Evolutionary conservation across 2,797 vertebrate species (phyloP).

Genomic region (Enteromius argenteus): DNA sequence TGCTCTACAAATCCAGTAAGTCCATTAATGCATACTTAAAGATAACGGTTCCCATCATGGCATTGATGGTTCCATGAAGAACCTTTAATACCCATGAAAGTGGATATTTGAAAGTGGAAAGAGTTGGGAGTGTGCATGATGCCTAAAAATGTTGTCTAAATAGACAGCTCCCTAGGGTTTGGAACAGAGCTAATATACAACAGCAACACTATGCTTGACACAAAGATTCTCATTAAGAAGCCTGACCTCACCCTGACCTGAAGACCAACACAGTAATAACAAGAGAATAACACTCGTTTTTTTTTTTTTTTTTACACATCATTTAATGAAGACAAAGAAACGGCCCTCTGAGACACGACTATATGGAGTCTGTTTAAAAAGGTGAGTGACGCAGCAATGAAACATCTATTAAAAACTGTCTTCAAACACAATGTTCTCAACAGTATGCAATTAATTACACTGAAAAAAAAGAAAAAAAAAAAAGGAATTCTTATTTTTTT

Average conservation of each 20-base stretch:
- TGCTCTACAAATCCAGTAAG: neutral
- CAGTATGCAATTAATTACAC: neutral
- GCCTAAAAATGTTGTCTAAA: neutral
- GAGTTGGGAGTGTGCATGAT: neutral
- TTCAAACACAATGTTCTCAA: neutral
- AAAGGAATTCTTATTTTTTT: no score
- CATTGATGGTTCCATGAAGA: neutral
- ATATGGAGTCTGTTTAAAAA: neutral
- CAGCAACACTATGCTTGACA: slow-evolving; percentile 5
- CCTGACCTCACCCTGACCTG: slow-evolving; percentile 34
- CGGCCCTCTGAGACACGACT: neutral
- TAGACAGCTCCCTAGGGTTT: slow-evolving; percentile 1
- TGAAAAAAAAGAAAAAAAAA: no score
- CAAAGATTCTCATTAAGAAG: slow-evolving; percentile 19
- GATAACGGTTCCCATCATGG: neutral
- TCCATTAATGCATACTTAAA: neutral
- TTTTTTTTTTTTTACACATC: neutral
- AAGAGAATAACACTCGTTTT: neutral
- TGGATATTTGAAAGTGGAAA: neutral
- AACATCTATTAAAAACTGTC: neutral
- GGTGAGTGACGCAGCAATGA: neutral
- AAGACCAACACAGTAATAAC: slow-evolving; percentile 20
- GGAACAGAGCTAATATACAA: neutral
- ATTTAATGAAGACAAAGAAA: slow-evolving; percentile 16
- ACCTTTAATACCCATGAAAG: neutral